Percentiles rank a stretch among this genome's conserved stretches.
Evolutionary conservation across 1,140 invertebrate genomes (phyloP).

Genomic region (Drosophila virilis): DNA sequence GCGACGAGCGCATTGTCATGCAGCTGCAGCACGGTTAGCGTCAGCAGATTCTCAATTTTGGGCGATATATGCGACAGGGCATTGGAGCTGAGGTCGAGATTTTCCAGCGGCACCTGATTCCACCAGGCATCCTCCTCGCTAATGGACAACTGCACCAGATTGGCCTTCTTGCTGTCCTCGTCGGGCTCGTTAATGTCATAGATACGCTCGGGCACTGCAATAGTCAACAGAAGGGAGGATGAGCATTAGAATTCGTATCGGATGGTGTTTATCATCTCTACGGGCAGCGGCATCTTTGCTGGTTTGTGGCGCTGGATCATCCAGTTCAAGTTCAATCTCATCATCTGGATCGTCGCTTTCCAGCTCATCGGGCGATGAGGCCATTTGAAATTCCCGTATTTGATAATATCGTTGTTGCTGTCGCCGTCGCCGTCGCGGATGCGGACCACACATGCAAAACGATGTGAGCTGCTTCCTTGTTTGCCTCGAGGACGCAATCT

Average conservation of each 20-base stretch:
- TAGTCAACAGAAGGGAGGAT: background rate
- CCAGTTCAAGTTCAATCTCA: conserved; percentile 68
- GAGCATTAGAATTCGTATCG: conserved; percentile 14
- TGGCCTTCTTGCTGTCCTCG: conserved; percentile 87
- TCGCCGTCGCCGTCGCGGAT: conserved; percentile 61
- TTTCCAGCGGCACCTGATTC: conserved; percentile 91
- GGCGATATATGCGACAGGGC: conserved; percentile 88
- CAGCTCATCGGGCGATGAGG: conserved; percentile 72
- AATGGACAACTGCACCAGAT: conserved; percentile 86
- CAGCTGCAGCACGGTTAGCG: conserved; percentile 90
- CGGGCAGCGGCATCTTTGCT: conserved; percentile 30
- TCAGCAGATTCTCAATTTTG: conserved; percentile 89
- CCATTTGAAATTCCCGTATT: conserved; percentile 79
- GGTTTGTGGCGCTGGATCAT: conserved; percentile 41
- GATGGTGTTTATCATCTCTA: conserved; percentile 28
- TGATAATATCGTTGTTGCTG: conserved; percentile 71
- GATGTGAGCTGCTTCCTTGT: conserved; percentile 73
- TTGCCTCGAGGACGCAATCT: conserved; percentile 77
- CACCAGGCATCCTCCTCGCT: conserved; percentile 91
- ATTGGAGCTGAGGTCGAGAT: conserved; percentile 93
- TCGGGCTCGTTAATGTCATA: conserved; percentile 92
- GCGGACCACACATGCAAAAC: conserved; percentile 77
- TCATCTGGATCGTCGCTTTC: conserved; percentile 77
- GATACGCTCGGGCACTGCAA: conserved; percentile 91
- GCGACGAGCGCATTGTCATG: conserved; percentile 91